These are phyloP conservation scores for Passer domesticus DNA, from an alignment of 2,113 vertebrate species.

Conservation along the genomic window DNA sequence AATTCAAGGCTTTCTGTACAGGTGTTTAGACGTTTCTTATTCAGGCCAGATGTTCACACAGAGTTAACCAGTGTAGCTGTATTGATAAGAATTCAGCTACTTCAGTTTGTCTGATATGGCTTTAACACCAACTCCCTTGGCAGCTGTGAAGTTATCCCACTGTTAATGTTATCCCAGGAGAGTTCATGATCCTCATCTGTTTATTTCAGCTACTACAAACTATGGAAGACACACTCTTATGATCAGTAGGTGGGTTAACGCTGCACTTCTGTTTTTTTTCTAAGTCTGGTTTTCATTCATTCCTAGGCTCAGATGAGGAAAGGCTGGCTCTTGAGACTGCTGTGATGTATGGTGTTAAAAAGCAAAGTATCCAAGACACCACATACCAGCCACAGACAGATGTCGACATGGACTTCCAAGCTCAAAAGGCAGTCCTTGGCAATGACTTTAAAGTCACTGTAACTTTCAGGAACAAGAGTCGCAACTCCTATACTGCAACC, in stretches of 20 bases:
- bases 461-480: slow-evolving; percentile 81
- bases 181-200: not conserved
- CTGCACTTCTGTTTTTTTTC: not conserved
- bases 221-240: not conserved
- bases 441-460: slow-evolving; percentile 83
- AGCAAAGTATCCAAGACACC: slow-evolving; percentile 67
- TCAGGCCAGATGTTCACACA: not conserved
- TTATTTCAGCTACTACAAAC: not conserved
- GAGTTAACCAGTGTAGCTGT: not conserved
- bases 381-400: slow-evolving; percentile 45
- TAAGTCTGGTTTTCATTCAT: not conserved
- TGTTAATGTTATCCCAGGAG: not conserved
- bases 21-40: not conserved
- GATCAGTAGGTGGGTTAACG: rapidly evolving
- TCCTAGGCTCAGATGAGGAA: slow-evolving; percentile 86
- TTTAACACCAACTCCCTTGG: not conserved
- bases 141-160: not conserved
- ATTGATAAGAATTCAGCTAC: not conserved
- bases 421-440: slow-evolving; percentile 78
- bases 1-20: not conserved
- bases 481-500: slow-evolving; percentile 65
- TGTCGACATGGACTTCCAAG: slow-evolving; percentile 81
- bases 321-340: slow-evolving; percentile 87
- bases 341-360: slow-evolving; percentile 84
- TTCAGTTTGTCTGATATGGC: not conserved